Conservation (phyloP, 2,888 invertebrate genomes). For the Agapostemon virescens region DNA sequence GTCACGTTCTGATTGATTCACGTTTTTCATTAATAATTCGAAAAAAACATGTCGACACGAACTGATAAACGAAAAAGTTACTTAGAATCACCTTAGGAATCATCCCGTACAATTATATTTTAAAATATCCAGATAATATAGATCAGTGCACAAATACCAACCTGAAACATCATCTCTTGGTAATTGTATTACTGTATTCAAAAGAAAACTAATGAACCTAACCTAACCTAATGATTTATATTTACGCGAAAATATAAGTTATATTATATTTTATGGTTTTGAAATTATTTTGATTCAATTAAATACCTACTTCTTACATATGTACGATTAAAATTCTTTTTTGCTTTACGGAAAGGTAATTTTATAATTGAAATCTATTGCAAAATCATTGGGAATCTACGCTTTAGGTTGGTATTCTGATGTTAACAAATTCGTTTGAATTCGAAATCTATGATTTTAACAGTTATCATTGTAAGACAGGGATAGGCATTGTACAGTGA, state of each 20-base stretch:
- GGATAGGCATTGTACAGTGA: not conserved
- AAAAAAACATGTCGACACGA: too few relatives aligned
- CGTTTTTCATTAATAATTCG: too few relatives aligned
- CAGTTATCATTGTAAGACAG: not conserved
- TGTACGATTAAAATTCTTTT: not conserved
- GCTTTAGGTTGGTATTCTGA: constrained; percentile 15
- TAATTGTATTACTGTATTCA: not conserved
- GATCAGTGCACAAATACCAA: too few relatives aligned
- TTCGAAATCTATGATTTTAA: constrained; percentile 22
- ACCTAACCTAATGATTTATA: not conserved
- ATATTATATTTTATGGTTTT: not conserved
- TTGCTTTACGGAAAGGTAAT: not conserved
- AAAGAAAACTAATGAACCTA: not conserved
- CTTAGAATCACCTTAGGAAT: too few relatives aligned
- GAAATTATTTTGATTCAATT: not conserved
- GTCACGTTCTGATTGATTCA: too few relatives aligned
- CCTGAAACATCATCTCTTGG: not conserved
- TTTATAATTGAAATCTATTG: not conserved
- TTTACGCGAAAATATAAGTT: not conserved
- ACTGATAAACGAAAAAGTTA: too few relatives aligned
- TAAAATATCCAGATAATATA: too few relatives aligned
- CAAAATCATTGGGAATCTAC: not conserved
- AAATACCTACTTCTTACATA: not conserved
- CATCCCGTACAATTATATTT: too few relatives aligned
- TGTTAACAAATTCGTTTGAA: constrained; percentile 20